phyloP scores from a whole-genome alignment of 2,888 invertebrate genomes.

The Pegoplata infirma region DNA sequence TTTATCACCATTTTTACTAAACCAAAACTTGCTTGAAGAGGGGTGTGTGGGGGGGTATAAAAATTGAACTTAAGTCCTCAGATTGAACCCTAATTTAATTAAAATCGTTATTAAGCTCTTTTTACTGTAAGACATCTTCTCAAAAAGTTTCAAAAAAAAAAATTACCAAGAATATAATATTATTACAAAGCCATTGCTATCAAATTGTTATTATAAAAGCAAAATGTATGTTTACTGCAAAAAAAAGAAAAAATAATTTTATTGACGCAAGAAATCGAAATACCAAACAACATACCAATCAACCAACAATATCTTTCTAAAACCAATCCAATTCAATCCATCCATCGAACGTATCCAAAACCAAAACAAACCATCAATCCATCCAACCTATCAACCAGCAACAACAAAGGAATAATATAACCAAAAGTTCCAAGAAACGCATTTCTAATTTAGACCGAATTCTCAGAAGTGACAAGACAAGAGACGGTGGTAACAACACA shows the following conservation, averaged over 20 bases:
- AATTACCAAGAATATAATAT: neutral
- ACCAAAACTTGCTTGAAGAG: too few relatives aligned
- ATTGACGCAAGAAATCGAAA: slow-evolving; percentile 55
- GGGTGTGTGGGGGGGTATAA: too few relatives aligned
- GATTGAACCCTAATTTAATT: too few relatives aligned
- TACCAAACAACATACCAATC: slow-evolving; percentile 17
- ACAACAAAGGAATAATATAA: slow-evolving; percentile 58
- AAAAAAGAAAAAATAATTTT: slow-evolving; percentile 45
- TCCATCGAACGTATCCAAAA: slow-evolving; percentile 1
- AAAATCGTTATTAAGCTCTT: neutral
- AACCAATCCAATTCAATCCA: slow-evolving; percentile 13
- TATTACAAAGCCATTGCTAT: neutral
- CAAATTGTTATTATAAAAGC: too few relatives aligned
- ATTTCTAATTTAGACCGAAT: slow-evolving; percentile 77
- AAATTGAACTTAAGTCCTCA: too few relatives aligned
- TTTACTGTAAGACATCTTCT: neutral
- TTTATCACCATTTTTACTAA: too few relatives aligned
- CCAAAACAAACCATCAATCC: neutral
- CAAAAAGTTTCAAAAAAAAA: neutral
- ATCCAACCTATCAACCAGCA: slow-evolving; percentile 16
- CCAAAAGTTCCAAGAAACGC: slow-evolving; percentile 75
- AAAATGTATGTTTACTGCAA: slow-evolving; percentile 33
- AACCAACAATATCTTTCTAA: slow-evolving; percentile 22
- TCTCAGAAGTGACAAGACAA: slow-evolving; percentile 75
- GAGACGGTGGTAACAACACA: slow-evolving; percentile 62